Base-by-base conservation (phyloP, 2,797 vertebrate species). In the Poecilia picta region DNA sequence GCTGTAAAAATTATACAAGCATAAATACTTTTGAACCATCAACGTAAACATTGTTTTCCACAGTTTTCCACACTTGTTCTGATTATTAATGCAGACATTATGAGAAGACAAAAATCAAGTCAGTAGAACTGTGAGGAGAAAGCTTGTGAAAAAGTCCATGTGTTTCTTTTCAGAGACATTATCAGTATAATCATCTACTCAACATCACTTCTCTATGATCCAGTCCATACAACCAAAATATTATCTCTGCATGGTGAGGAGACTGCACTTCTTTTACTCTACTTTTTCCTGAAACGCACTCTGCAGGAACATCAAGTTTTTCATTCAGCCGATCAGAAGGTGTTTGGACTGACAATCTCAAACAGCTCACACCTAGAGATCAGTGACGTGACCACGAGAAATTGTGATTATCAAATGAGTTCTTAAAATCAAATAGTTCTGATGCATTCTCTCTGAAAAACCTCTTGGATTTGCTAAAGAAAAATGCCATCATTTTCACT, bases 331-430 rank as follows among this genome's bases (percentile, higher is more conserved):
- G 23, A 64, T 31, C 1, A 8, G 49, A 28, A 46, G 23, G 18
- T 66, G 68, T 79, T 77, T 74, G 28, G 33, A 57, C 51, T 62
- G 70, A 75, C 20, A 25, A 70, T 62, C 51, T 31, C 43, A 68
- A 12, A 13, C 20, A 74, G 39, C 39, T 33, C 33, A 0, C 5
- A 77, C 8, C 25, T 62, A 46, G 23, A 16, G 12, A 31, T 18
- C 3, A 70, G 23, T 20, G 4, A 25, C 71, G 51, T 5, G 3
- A 71, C 25, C 41, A 28, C 8, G 13, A 46, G 68, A 46, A 71
- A 71, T 12, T 28, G 8, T 46, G 23, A 71, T 71, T 10, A 10
- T 68, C 20, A 68, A 25, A 41, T 45, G 20, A 16, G 12, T 71
- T 49, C 4, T 49, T 72, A 4, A 33, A 16, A 11, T 73, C 16